These are phyloP conservation scores for Urocyon cinereoargenteus DNA, from an alignment of 2,797 vertebrate genomes.

Conservation along the genomic window DNA sequence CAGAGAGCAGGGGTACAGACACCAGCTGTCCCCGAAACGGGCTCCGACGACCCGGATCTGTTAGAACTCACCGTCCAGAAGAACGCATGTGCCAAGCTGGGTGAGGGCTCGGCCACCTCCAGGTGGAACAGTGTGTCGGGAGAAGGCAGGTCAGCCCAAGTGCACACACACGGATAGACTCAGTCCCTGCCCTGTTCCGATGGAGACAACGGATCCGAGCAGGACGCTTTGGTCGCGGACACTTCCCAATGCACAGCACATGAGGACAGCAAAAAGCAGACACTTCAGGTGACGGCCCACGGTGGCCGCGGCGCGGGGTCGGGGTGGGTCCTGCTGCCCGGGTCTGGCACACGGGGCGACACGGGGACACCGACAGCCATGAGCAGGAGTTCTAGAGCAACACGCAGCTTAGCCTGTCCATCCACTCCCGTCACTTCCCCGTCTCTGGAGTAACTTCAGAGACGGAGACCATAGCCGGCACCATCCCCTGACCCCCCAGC, in stretches of 20 bases:
- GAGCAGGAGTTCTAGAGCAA: not conserved
- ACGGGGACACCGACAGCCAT: not conserved
- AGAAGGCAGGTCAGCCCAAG: not conserved
- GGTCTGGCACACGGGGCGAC: not conserved
- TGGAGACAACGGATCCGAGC: not conserved
- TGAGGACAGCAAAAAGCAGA: not conserved
- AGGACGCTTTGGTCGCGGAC: not conserved
- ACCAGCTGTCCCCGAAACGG: too few relatives aligned
- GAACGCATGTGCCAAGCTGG: too few relatives aligned
- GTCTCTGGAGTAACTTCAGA: not conserved
- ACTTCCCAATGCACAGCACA: not conserved
- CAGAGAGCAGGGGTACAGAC: too few relatives aligned
- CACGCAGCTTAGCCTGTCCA: too few relatives aligned
- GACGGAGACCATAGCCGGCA: not conserved
- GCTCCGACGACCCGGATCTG: not conserved
- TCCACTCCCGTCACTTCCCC: not conserved
- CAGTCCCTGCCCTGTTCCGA: not conserved
- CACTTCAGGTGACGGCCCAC: not conserved
- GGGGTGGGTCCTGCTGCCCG: not conserved
- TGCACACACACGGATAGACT: not conserved
- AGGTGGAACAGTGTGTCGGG: not conserved
- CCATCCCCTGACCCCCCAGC: not conserved
- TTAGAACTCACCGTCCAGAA: not conserved
- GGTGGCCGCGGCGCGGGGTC: fast-evolving
- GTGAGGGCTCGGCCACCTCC: too few relatives aligned